A percentile compares a stretch with the other conserved stretches of the same genome.
These are phyloP conservation scores for Cinara cedri DNA, from an alignment of 2,888 invertebrate species.

Conservation along the genomic window DNA sequence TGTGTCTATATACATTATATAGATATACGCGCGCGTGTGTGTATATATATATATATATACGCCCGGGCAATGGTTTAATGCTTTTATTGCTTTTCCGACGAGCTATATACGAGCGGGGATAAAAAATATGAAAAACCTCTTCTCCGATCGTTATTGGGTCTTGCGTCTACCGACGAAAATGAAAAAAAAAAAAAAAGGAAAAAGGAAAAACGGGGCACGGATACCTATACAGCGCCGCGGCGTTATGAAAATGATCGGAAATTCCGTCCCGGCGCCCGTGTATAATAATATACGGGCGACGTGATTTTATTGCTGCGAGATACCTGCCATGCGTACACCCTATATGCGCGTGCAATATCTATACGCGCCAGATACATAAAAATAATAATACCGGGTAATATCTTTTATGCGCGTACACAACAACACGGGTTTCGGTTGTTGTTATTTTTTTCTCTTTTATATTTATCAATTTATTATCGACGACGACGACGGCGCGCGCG, in stretches of 20 bases:
- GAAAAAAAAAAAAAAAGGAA: background rate
- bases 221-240: slow-evolving; percentile 17
- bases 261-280: slow-evolving; percentile 23
- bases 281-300: slow-evolving; percentile 1
- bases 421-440: slow-evolving; percentile 6
- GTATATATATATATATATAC: too few relatives aligned
- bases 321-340: slow-evolving; percentile 2
- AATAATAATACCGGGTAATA: background rate
- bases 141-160: slow-evolving; percentile 51
- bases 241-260: slow-evolving; percentile 52
- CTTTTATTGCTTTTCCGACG: slow-evolving; percentile 54
- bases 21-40: too few relatives aligned
- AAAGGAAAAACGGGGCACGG: background rate
- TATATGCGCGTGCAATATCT: background rate
- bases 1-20: background rate
- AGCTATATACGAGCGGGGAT: slow-evolving; percentile 19
- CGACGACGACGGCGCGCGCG: too few relatives aligned
- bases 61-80: slow-evolving; percentile 48
- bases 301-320: slow-evolving; percentile 50
- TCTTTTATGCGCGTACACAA: background rate
- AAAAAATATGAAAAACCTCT: slow-evolving; percentile 37
- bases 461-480: too few relatives aligned
- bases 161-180: slow-evolving; percentile 46
- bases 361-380: background rate
- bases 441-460: background rate